Percentiles rank a stretch among this genome's conserved stretches.
phyloP scores from a whole-genome alignment of 2,888 invertebrate genomes.

The Notocelia uddmanniana region DNA sequence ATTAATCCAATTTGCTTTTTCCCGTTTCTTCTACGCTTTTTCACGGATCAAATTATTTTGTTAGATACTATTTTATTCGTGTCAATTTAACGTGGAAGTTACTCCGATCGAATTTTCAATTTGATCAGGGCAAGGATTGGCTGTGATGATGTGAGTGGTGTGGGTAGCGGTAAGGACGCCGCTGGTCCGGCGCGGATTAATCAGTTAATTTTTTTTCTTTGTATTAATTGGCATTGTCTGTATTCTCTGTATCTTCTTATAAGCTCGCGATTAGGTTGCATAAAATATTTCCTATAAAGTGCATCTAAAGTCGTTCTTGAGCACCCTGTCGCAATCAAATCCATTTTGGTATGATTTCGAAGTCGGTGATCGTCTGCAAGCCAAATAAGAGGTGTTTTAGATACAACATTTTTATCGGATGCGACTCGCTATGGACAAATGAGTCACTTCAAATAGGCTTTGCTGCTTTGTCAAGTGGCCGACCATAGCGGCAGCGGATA shows the following conservation, averaged over 20 bases:
- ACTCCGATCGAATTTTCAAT: too few relatives aligned
- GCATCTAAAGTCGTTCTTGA: conserved; percentile 9
- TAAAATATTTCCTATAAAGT: background rate
- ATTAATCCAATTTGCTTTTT: background rate
- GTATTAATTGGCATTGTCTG: too few relatives aligned
- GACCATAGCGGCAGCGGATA: conserved; percentile 27
- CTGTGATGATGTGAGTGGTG: too few relatives aligned
- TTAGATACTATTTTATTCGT: too few relatives aligned
- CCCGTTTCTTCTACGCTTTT: background rate
- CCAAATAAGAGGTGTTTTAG: conserved; percentile 44
- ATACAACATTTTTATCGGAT: conserved; percentile 42
- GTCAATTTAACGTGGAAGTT: too few relatives aligned
- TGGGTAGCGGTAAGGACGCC: too few relatives aligned
- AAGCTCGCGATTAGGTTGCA: background rate
- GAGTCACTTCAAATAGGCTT: conserved; percentile 33
- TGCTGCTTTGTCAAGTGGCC: conserved; percentile 34
- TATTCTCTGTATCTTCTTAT: too few relatives aligned
- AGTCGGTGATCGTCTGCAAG: conserved; percentile 26
- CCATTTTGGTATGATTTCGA: conserved; percentile 35
- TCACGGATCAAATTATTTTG: too few relatives aligned
- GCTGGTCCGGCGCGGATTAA: too few relatives aligned
- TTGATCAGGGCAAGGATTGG: too few relatives aligned
- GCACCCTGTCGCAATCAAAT: conserved; percentile 1
- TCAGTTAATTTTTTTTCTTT: too few relatives aligned
- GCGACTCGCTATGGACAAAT: conserved; percentile 33